Conservation (phyloP, 2,797 vertebrate genomes). For the Sparidentex hasta region DNA sequence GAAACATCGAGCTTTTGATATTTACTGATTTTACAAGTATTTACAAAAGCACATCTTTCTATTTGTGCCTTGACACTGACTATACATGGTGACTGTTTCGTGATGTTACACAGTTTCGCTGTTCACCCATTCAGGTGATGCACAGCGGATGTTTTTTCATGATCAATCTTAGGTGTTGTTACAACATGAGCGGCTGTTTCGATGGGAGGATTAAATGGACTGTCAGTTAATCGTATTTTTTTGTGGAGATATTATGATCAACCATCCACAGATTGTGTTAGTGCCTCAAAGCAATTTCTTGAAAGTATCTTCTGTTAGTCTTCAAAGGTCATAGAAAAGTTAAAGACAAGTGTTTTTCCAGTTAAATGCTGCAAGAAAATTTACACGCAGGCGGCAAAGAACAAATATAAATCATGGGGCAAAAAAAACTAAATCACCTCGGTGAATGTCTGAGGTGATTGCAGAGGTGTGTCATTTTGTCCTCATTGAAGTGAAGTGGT, state of each 20-base stretch:
- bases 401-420: slow-evolving; percentile 20
- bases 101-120: slow-evolving; percentile 21
- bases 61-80: slow-evolving; percentile 75
- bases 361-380: slow-evolving; percentile 12
- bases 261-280: slow-evolving; percentile 22
- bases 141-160: slow-evolving; percentile 30
- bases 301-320: background rate
- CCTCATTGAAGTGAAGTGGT: slow-evolving; percentile 36
- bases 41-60: slow-evolving; percentile 53
- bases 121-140: slow-evolving; percentile 19
- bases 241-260: slow-evolving; percentile 29
- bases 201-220: slow-evolving; percentile 6
- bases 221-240: slow-evolving; percentile 24
- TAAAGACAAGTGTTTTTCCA: background rate
- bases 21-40: slow-evolving; percentile 49
- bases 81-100: slow-evolving; percentile 42
- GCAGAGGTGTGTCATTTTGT: slow-evolving; percentile 29
- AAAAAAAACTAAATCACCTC: background rate
- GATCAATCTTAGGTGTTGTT: slow-evolving; percentile 14
- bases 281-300: slow-evolving; percentile 60
- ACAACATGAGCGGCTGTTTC: slow-evolving; percentile 10
- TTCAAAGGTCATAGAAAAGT: slow-evolving; percentile 34
- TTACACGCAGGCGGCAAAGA: slow-evolving; percentile 20
- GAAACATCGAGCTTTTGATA: slow-evolving; percentile 55
- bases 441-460: slow-evolving; percentile 33